Conservation (phyloP, 2,797 vertebrate species). For the Enteromius mattozi region DNA sequence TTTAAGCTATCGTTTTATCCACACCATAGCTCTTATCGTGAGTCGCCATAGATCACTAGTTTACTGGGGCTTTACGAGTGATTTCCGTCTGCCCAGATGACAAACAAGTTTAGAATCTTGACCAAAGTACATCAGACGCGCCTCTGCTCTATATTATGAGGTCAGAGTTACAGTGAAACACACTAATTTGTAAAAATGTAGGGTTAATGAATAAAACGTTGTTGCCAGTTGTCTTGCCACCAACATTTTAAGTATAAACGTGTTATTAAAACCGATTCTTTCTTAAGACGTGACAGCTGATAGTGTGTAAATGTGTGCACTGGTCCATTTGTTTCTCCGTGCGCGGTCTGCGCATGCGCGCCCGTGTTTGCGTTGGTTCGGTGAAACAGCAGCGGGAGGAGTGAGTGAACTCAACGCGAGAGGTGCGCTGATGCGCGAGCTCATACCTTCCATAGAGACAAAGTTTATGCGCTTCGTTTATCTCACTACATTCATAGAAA, state of each 20-base stretch:
- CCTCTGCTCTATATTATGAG: neutral
- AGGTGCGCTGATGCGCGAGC: conserved; percentile 9
- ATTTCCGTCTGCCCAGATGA: conserved; percentile 13
- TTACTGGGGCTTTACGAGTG: neutral
- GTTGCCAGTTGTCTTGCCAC: neutral
- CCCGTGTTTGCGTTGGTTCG: neutral
- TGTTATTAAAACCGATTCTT: neutral
- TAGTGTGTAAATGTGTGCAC: neutral
- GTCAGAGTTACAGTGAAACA: neutral
- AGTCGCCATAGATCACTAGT: neutral
- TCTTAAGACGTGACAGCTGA: neutral
- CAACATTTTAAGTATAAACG: neutral
- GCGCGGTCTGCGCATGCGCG: conserved; percentile 16
- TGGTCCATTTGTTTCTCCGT: neutral
- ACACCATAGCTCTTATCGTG: neutral
- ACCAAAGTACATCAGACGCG: conserved; percentile 48
- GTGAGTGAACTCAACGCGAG: conserved; percentile 11
- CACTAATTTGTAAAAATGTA: neutral
- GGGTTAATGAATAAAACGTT: neutral
- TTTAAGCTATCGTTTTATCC: neutral
- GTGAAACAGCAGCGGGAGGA: neutral
- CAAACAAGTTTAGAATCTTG: conserved; percentile 37
- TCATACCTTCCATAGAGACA: neutral
- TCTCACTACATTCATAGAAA: neutral
- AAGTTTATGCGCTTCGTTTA: conserved; percentile 26